phyloP scores from a whole-genome alignment of 1,140 invertebrate genomes.

The Anastrepha ludens region DNA sequence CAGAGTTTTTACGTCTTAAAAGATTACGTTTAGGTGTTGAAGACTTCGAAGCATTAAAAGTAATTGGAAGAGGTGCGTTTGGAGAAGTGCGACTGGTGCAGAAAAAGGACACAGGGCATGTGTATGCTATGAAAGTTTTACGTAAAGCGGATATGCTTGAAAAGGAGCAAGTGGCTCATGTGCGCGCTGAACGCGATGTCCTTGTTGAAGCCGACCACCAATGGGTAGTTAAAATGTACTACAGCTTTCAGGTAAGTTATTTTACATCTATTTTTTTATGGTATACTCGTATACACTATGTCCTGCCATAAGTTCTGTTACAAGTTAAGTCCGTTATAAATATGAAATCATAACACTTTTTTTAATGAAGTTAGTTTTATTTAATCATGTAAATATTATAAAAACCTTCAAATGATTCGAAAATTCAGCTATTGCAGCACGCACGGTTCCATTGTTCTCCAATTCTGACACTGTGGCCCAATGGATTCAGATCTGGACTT shows the following conservation, averaged over 20 bases:
- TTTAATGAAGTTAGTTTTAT: too few species aligned
- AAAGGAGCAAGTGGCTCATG: conserved; percentile 99
- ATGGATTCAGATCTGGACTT: too few species aligned
- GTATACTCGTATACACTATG: too few species aligned
- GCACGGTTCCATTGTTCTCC: too few species aligned
- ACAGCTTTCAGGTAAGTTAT: conserved; percentile 88
- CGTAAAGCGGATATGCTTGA: conserved; percentile 99
- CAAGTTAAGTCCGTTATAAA: too few species aligned
- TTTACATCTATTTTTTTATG: too few species aligned
- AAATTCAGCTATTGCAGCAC: too few species aligned
- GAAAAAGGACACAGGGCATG: conserved; percentile 99
- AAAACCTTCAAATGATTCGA: too few species aligned
- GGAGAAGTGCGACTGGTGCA: conserved; percentile 99
- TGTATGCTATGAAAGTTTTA: conserved; percentile 99
- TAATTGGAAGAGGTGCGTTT: conserved; percentile 97
- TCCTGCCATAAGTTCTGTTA: too few species aligned
- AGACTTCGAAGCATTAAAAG: conserved; percentile 98
- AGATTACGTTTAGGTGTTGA: conserved; percentile 96
- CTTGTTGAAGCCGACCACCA: conserved; percentile 99
- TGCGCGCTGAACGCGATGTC: conserved; percentile 97
- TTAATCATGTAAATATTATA: too few species aligned
- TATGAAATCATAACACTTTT: too few species aligned
- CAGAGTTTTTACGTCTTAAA: conserved; percentile 97
- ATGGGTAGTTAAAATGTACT: conserved; percentile 99
- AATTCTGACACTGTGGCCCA: too few species aligned